Base-by-base conservation (phyloP, 2,797 vertebrate species). In the Chrysocyon brachyurus region DNA sequence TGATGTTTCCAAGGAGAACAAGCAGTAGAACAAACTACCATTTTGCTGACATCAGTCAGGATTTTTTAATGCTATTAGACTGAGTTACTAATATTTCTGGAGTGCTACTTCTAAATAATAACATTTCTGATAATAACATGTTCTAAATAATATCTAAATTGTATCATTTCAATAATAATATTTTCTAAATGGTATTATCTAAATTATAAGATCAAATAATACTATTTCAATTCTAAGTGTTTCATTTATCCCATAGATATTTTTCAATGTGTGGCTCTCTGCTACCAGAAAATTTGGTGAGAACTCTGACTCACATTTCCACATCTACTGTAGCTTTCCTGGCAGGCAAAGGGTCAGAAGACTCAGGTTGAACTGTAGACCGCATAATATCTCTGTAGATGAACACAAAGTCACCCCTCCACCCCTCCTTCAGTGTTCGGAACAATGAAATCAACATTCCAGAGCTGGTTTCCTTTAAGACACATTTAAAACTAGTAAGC, bases 391-490 rank as follows among this genome's bases (percentile, higher is more conserved):
- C 75, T 56, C 61, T 22, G 2, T 28, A 57, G n/a, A 9, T 4
- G 54, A 84, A 40, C 28, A 24, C 21, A 63, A 49, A 73, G 61
- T 22, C 56, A 78, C 56, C 31, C 3, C 1, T 61, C 6, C 31
- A 56, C 17, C 66, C n/a, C 15, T 28, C 46, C 46, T 49, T 88
- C 24, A n/a, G 95, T 70, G 33, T 96, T 84, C 46, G 95, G 77
- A 87, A 85, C 68, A 59, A 66, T 95, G 73, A 16, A 56, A 33
- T 68, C 21, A 96, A 96, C 59, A 96, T 92, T 92, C 92, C 92
- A 96, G 97, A 95, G 83, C 49, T 95, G 93, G 85, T 81, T 91
- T 78, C 52, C 19, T 73, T 93, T 83, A 94, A 87, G 92, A 88
- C 31, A 93, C 64, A 24, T 88, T 94, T 81, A 70, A 86, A 97